Percentiles rank a stretch among this genome's conserved stretches.
phyloP scores from a whole-genome alignment of 2,888 invertebrate species.

The Agrochola circellaris region DNA sequence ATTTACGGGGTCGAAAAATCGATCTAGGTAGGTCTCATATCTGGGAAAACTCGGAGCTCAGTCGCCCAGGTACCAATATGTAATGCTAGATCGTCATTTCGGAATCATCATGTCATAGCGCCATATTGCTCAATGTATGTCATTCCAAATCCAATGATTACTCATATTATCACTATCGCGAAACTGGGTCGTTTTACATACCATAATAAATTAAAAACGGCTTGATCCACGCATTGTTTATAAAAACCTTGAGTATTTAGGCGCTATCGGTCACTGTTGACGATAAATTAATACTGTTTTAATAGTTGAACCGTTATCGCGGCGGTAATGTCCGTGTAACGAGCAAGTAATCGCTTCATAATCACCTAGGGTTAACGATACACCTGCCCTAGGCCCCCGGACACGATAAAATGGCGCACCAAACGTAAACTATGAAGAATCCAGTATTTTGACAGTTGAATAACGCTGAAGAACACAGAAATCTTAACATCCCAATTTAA shows the following conservation, averaged over 20 bases:
- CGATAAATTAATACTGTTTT: slow-evolving; percentile 80
- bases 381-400: slow-evolving; percentile 59
- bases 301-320: slow-evolving; percentile 73
- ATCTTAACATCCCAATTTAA: not conserved
- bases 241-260: slow-evolving; percentile 56
- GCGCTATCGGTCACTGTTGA: slow-evolving; percentile 71
- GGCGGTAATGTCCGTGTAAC: slow-evolving; percentile 77
- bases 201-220: slow-evolving; percentile 31
- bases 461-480: not conserved
- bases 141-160: slow-evolving; percentile 42
- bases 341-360: slow-evolving; percentile 81
- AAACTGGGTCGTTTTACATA: slow-evolving; percentile 45
- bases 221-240: slow-evolving; percentile 46
- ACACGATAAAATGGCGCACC: slow-evolving; percentile 66
- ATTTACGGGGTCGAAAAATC: too few species aligned
- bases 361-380: slow-evolving; percentile 78
- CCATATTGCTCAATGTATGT: slow-evolving; percentile 18
- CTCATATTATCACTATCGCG: slow-evolving; percentile 30
- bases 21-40: too few species aligned
- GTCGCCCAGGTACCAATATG: not conserved
- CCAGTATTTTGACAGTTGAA: not conserved
- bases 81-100: slow-evolving; percentile 3
- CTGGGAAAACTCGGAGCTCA: too few species aligned
- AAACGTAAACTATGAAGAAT: not conserved
- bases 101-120: not conserved